Conservation (phyloP, 2,797 vertebrate species). For the Coregonus suidteri region DNA sequence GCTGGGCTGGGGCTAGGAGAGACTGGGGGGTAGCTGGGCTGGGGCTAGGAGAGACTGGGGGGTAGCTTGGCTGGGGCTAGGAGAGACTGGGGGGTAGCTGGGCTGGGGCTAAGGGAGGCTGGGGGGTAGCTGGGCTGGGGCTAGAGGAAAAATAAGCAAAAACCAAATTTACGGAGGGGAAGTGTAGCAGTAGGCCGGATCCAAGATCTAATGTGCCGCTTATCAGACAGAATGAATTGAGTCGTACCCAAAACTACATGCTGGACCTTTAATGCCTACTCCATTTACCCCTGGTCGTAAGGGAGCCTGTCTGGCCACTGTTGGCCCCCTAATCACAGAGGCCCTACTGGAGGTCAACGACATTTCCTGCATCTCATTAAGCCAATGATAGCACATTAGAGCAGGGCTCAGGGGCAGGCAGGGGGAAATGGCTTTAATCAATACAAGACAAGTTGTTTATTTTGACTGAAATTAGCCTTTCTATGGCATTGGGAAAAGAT, state of each 20-base stretch:
- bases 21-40: not conserved
- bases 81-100: not conserved
- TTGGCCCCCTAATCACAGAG: conserved; percentile 43
- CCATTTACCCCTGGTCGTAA: not conserved
- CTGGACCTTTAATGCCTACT: not conserved
- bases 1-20: not conserved
- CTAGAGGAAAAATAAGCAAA: not conserved
- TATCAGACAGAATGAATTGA: no score
- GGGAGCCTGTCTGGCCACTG: conserved; percentile 23
- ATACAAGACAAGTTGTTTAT: conserved; percentile 55
- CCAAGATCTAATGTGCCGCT: no score
- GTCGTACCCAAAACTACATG: no score
- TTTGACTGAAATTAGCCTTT: conserved; percentile 50
- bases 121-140: not conserved
- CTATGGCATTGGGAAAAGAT: not conserved
- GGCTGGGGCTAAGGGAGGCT: not conserved
- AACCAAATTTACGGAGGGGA: no score
- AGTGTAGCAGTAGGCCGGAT: no score
- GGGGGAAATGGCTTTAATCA: conserved; percentile 59
- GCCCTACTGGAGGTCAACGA: conserved; percentile 49
- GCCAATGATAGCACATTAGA: conserved; percentile 63
- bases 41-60: no score
- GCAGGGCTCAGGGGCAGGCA: conserved; percentile 47
- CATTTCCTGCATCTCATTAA: conserved; percentile 62
- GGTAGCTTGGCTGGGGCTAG: no score